Percentiles rank a stretch among this genome's conserved stretches.
These are phyloP conservation scores for Bembecia ichneumoniformis DNA, from an alignment of 2,888 invertebrate species.

Conservation along the genomic window DNA sequence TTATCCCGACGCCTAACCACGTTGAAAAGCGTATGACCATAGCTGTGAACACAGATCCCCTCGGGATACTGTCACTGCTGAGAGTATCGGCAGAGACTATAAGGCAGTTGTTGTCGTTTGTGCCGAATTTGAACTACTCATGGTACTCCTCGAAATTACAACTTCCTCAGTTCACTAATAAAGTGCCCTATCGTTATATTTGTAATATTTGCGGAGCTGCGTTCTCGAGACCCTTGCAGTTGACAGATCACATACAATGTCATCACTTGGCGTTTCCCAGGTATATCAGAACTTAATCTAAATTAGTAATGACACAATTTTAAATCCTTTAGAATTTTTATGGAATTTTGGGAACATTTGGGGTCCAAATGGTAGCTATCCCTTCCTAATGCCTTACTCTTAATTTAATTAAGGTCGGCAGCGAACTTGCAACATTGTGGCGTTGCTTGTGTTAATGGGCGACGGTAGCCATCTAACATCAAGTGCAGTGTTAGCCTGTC, in stretches of 20 bases:
- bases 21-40: constrained; percentile 21
- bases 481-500: too few relatives aligned
- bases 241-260: constrained; percentile 42
- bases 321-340: too few relatives aligned
- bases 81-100: constrained; percentile 41
- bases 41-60: constrained; percentile 56
- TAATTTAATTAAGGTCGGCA: too few relatives aligned
- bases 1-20: constrained; percentile 2
- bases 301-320: not conserved
- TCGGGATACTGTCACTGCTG: constrained; percentile 38
- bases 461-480: too few relatives aligned
- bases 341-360: too few relatives aligned
- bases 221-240: constrained; percentile 34
- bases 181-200: constrained; percentile 20
- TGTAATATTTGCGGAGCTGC: constrained; percentile 51
- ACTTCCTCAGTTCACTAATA: constrained; percentile 12
- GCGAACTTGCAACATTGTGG: too few relatives aligned
- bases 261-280: constrained; percentile 37
- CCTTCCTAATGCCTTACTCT: too few relatives aligned
- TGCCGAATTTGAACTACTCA: constrained; percentile 35
- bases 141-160: constrained; percentile 25
- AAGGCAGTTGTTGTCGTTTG: constrained; percentile 35
- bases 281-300: constrained; percentile 20
- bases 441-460: too few relatives aligned
- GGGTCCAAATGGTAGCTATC: too few relatives aligned